phyloP scores from a whole-genome alignment of 1,140 invertebrate species.

The Drosophila kanapiae region DNA sequence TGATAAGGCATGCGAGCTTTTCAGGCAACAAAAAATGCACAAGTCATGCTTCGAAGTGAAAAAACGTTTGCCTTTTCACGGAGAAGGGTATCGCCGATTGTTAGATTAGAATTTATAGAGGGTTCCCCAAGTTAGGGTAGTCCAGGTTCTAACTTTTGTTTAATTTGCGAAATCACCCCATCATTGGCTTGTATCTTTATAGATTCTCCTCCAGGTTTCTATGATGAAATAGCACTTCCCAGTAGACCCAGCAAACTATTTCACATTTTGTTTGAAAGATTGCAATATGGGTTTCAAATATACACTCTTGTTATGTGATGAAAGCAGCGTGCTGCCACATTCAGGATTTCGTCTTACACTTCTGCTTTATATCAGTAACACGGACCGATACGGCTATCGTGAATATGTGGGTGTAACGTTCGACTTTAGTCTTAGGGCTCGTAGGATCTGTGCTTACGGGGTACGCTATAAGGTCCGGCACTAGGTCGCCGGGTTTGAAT shows the following conservation, averaged over 20 bases:
- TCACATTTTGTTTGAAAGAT: conserved; percentile 2
- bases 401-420: too few relatives aligned
- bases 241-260: background rate
- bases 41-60: conserved; percentile 36
- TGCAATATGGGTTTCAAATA: background rate
- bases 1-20: conserved; percentile 27
- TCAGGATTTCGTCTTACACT: background rate
- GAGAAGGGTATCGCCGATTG: too few relatives aligned
- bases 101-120: background rate
- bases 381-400: too few relatives aligned
- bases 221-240: conserved; percentile 4
- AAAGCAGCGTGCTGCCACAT: background rate
- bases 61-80: conserved; percentile 17
- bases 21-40: background rate
- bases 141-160: background rate
- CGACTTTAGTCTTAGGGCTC: too few relatives aligned
- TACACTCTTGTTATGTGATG: background rate
- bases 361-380: too few relatives aligned
- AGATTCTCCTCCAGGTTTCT: background rate
- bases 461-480: too few relatives aligned
- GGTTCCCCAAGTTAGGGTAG: conserved; percentile 10
- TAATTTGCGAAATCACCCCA: background rate
- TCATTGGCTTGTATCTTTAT: conserved; percentile 2
- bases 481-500: too few relatives aligned
- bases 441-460: too few relatives aligned